These are phyloP conservation scores for Gerris buenoi DNA, from an alignment of 1,140 invertebrate genomes.

Conservation along the genomic window DNA sequence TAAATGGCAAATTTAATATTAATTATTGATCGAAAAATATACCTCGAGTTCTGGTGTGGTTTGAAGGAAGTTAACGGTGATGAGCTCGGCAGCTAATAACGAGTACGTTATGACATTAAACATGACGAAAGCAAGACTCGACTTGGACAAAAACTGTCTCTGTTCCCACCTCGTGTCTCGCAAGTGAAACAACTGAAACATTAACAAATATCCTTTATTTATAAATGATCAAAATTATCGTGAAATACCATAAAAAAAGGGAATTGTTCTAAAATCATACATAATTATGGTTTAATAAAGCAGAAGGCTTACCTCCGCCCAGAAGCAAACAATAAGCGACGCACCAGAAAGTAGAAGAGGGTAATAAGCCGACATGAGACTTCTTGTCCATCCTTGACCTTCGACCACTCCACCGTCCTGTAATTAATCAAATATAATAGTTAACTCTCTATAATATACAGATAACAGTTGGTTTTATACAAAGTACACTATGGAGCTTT, in stretches of 20 bases:
- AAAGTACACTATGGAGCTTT: no score
- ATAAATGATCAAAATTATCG: no score
- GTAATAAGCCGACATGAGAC: constrained; percentile 77
- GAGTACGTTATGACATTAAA: constrained; percentile 84
- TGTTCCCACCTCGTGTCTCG: constrained; percentile 69
- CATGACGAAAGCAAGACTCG: constrained; percentile 75
- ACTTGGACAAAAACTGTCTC: constrained; percentile 81
- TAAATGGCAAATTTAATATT: no score
- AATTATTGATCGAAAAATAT: no score
- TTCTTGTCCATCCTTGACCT: constrained; percentile 65
- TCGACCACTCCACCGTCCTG: neutral
- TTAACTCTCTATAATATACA: no score
- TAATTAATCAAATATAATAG: neutral
- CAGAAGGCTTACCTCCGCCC: constrained; percentile 87
- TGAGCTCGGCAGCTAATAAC: constrained; percentile 63
- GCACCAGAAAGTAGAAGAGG: constrained; percentile 75
- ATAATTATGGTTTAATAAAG: no score
- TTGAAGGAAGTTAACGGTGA: constrained; percentile 48
- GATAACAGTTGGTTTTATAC: no score
- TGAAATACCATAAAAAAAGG: no score
- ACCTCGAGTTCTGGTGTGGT: constrained; percentile 42
- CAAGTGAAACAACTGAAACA: constrained; percentile 72
- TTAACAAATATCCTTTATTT: no score
- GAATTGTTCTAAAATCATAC: no score
- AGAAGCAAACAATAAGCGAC: constrained; percentile 83